Evolutionary conservation across 2,888 invertebrate genomes (phyloP).

Genomic region (Lutraria lutraria): DNA sequence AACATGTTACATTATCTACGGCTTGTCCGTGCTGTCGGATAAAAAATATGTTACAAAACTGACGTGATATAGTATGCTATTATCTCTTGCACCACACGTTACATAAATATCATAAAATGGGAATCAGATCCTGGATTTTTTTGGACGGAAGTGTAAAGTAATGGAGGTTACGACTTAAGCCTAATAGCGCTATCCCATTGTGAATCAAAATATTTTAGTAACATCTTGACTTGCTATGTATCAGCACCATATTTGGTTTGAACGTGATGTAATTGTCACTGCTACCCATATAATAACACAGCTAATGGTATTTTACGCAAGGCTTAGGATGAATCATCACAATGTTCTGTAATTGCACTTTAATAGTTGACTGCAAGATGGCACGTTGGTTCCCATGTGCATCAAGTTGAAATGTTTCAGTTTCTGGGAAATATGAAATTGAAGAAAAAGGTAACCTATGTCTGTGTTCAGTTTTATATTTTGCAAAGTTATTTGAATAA

Average conservation of each 20-base stretch:
- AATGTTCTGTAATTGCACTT: too few species aligned
- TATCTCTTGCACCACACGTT: too few species aligned
- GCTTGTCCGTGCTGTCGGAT: too few species aligned
- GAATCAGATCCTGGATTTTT: not conserved
- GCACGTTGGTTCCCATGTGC: not conserved
- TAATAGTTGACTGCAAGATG: not conserved
- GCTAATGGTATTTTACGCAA: not conserved
- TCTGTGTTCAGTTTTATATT: too few species aligned
- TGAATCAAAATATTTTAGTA: not conserved
- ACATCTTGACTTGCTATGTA: not conserved
- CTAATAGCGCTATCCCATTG: not conserved
- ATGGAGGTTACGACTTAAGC: not conserved
- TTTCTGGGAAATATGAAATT: not conserved
- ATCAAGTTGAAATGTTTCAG: not conserved
- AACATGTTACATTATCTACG: too few species aligned
- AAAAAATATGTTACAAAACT: too few species aligned
- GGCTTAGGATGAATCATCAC: too few species aligned
- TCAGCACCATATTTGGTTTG: not conserved
- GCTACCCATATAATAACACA: not conserved
- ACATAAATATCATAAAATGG: not conserved
- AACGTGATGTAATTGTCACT: not conserved
- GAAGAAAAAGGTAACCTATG: too few species aligned
- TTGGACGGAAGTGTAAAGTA: not conserved
- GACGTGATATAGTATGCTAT: too few species aligned
- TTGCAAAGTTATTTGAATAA: too few species aligned